Base-by-base conservation (phyloP, 2,797 vertebrate genomes). In the Sciurus carolinensis region DNA sequence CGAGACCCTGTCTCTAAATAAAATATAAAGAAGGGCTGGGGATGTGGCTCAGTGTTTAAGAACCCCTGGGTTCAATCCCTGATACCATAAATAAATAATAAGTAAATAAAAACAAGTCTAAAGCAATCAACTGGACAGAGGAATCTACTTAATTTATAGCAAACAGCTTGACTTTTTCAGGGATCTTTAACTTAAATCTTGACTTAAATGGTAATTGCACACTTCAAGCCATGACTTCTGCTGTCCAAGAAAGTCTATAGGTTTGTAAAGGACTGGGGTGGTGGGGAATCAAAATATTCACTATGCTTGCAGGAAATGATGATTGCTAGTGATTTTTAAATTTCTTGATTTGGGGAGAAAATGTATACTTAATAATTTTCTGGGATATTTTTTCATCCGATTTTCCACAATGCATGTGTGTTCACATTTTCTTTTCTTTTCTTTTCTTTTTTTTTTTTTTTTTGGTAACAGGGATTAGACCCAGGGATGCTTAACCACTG, bases 131-230 rank as follows among this genome's bases (percentile, higher is more conserved):
- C 13, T 52, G n/a, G 42, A 28, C 64, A 81, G 83, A 93, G 77
- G 94, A 36, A 36, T 36, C 36, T 36, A 36, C 36, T 36, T 36
- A 36, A 3, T 36, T 36, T 36, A 36, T 36, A 91, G 77, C 62
- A 90, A 59, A 39, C n/a, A 64, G 26, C 33, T 62, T 93, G 87
- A 91, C 73, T 95, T 91, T 92, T 95, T 83, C 71, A 59, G 42
- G 42, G 12, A 11, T 66, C 39, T 93, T 94, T 22, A 50, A 57
- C 42, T 80, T 44, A 42, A 39, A 66, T 91, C 20, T 67, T 82
- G n/a, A 36, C 76, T 57, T 73, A 96, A 91, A 57, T 52, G 50
- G 33, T 91, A 73, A 82, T 47, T 82, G 71, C n/a, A 76, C 83
- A 47, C 36, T 36, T 36, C 36, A 36, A 36, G 36, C 36, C 36